Percentiles rank a stretch among this genome's conserved stretches.
phyloP scores from a whole-genome alignment of 2,888 invertebrate genomes.

The Dasypolia templi region DNA sequence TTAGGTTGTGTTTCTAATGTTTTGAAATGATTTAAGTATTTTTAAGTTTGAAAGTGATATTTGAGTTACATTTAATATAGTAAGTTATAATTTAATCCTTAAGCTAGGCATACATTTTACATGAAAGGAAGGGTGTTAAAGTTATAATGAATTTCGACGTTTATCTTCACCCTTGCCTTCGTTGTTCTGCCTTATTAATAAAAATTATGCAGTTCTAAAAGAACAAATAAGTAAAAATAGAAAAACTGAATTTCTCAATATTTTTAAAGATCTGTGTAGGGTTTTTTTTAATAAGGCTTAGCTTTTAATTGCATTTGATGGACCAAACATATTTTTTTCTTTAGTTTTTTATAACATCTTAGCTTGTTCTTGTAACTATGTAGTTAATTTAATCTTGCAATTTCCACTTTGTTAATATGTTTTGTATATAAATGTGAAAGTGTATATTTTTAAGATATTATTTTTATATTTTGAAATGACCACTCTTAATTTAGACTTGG shows the following conservation, averaged over 20 bases:
- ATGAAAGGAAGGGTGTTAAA: conserved; percentile 43
- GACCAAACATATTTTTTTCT: conserved; percentile 58
- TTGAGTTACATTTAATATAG: conserved; percentile 63
- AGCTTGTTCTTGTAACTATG: conserved; percentile 10
- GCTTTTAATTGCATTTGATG: conserved; percentile 57
- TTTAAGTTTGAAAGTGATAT: conserved; percentile 71
- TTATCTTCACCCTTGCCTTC: conserved; percentile 42
- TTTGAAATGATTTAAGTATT: conserved; percentile 57
- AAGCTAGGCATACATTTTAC: conserved; percentile 58
- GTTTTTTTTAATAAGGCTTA: conserved; percentile 57
- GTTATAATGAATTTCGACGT: conserved; percentile 11
- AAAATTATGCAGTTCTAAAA: conserved; percentile 61
- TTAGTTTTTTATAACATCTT: conserved; percentile 33
- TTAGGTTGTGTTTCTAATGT: conserved; percentile 60
- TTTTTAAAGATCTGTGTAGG: conserved; percentile 46
- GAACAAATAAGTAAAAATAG: conserved; percentile 59
- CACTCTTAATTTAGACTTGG: conserved; percentile 41
- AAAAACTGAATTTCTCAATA: conserved; percentile 26
- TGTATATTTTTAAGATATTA: conserved; percentile 35
- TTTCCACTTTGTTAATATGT: conserved; percentile 36
- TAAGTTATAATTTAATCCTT: conserved; percentile 61
- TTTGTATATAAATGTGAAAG: conserved; percentile 45
- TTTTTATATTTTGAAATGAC: conserved; percentile 39
- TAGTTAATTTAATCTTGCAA: conserved; percentile 32
- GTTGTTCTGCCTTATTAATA: conserved; percentile 60